Conservation (phyloP, 1,140 invertebrate genomes). For the Cydia fagiglandana region DNA sequence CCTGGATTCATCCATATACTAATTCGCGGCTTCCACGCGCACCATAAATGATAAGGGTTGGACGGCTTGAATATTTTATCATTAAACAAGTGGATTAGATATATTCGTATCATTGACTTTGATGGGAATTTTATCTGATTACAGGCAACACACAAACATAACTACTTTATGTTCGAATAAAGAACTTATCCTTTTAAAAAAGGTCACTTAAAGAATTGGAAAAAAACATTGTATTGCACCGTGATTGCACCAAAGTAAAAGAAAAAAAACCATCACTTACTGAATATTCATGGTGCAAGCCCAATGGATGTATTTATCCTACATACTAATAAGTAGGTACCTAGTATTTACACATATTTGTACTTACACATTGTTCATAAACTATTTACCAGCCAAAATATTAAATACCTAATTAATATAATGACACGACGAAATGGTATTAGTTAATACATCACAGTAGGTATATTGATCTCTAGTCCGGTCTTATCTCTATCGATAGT, state of each 20-base stretch:
- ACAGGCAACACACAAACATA: too few relatives aligned
- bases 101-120: background rate
- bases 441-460: background rate
- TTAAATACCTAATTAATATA: background rate
- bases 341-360: too few relatives aligned
- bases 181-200: too few relatives aligned
- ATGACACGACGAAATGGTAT: background rate
- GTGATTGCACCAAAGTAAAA: too few relatives aligned
- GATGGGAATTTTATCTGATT: background rate
- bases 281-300: too few relatives aligned
- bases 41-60: slow-evolving; percentile 21
- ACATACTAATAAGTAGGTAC: too few relatives aligned
- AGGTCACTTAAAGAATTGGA: too few relatives aligned
- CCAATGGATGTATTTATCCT: too few relatives aligned
- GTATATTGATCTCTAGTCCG: background rate
- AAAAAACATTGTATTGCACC: too few relatives aligned
- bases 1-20: slow-evolving; percentile 52
- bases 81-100: slow-evolving; percentile 24
- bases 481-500: background rate
- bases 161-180: too few relatives aligned
- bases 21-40: slow-evolving; percentile 47
- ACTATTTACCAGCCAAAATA: background rate
- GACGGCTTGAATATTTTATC: slow-evolving; percentile 22
- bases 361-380: too few relatives aligned
- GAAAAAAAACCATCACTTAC: too few relatives aligned